These are phyloP conservation scores for Origma solitaria DNA, from an alignment of 2,113 vertebrate species.

Conservation along the genomic window DNA sequence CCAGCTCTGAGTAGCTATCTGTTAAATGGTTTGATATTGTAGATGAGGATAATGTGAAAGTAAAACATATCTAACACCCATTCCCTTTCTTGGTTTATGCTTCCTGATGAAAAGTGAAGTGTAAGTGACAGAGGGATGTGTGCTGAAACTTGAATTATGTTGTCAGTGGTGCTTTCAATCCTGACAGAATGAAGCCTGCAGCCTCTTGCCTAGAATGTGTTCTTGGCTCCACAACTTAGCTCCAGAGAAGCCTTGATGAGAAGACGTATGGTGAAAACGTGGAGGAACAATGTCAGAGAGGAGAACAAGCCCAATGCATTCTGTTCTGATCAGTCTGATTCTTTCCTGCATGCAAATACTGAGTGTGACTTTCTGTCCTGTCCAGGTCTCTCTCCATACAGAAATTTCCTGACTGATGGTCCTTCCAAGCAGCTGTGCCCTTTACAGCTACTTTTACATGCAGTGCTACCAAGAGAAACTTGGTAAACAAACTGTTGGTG, in stretches of 20 bases:
- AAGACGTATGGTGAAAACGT: neutral
- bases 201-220: neutral
- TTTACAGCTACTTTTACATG: neutral
- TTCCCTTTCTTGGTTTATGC: neutral
- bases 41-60: neutral
- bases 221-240: neutral
- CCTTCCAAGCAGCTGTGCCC: neutral
- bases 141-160: neutral
- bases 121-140: neutral
- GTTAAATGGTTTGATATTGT: neutral
- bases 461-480: neutral
- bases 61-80: neutral
- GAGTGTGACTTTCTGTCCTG: neutral
- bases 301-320: neutral
- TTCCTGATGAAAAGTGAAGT: neutral
- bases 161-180: neutral
- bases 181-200: neutral
- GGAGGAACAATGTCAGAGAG: neutral
- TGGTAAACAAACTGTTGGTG: neutral
- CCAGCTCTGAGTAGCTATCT: neutral
- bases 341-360: accelerated
- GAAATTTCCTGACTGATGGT: neutral
- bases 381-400: neutral
- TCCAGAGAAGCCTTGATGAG: neutral
- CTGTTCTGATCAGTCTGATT: neutral